Conservation (phyloP, 2,113 vertebrate species). For the Butorides virescens region DNA sequence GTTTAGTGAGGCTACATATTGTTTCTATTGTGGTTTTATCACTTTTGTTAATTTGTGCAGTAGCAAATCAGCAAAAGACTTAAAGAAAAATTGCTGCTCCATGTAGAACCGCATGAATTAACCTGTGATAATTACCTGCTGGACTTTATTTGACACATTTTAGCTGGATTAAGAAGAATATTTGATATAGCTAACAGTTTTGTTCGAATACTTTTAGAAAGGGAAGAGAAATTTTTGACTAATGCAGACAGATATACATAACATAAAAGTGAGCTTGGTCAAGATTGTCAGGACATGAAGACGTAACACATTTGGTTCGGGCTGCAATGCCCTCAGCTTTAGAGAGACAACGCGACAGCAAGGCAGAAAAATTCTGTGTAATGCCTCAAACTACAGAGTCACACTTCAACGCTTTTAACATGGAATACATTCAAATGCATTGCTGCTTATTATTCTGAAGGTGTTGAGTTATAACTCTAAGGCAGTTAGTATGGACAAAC, state of each 20-base stretch:
- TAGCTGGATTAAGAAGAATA: background rate
- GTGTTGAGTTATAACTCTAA: background rate
- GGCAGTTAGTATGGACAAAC: background rate
- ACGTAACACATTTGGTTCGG: background rate
- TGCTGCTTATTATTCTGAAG: background rate
- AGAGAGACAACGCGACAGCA: too few species aligned
- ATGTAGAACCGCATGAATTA: background rate
- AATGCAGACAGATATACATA: background rate
- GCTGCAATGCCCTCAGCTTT: background rate
- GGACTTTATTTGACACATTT: background rate
- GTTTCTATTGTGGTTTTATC: background rate
- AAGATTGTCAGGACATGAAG: background rate
- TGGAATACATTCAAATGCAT: background rate
- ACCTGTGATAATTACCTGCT: background rate
- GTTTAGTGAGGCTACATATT: background rate
- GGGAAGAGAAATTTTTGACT: background rate
- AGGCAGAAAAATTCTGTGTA: background rate
- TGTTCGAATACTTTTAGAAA: background rate
- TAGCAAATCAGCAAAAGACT: background rate
- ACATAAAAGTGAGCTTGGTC: background rate
- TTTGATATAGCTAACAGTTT: background rate
- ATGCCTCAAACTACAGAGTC: too few species aligned
- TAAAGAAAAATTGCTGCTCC: too few species aligned
- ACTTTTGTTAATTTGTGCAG: background rate
- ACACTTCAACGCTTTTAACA: rapidly evolving